Evolutionary conservation across 2,888 invertebrate genomes (phyloP).

Genomic region (Dione juno): DNA sequence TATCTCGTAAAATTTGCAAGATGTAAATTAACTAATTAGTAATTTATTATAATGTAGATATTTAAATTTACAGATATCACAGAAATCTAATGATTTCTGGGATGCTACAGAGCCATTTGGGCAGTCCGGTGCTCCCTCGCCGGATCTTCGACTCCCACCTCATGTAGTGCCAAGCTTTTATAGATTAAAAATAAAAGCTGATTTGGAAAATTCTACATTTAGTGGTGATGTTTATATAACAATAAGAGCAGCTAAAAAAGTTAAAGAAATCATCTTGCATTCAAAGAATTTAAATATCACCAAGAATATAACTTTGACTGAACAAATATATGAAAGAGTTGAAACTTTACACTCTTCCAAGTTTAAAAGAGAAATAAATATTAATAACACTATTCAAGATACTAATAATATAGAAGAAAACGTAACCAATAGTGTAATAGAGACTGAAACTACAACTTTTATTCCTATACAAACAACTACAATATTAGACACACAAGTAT

Average conservation of each 20-base stretch:
- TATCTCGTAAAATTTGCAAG: background rate
- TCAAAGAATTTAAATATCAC: slow-evolving; percentile 74
- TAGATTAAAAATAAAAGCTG: slow-evolving; percentile 80
- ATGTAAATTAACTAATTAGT: background rate
- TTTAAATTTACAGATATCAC: slow-evolving; percentile 55
- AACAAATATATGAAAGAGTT: slow-evolving; percentile 74
- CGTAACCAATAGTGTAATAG: slow-evolving; percentile 42
- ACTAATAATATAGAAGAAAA: slow-evolving; percentile 32
- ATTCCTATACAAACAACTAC: slow-evolving; percentile 41
- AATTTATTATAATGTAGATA: background rate
- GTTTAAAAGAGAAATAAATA: slow-evolving; percentile 54
- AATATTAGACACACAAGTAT: slow-evolving; percentile 63
- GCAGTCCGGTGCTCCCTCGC: slow-evolving; percentile 55
- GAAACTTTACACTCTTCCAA: slow-evolving; percentile 55
- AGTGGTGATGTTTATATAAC: slow-evolving; percentile 78
- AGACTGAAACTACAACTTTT: slow-evolving; percentile 42
- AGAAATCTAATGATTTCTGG: slow-evolving; percentile 66
- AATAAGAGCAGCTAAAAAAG: slow-evolving; percentile 64
- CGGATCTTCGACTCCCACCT: slow-evolving; percentile 73
- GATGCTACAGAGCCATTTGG: slow-evolving; percentile 74
- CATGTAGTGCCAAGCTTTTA: slow-evolving; percentile 83
- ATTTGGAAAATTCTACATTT: slow-evolving; percentile 73
- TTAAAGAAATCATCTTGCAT: slow-evolving; percentile 79
- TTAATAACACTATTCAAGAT: slow-evolving; percentile 26
- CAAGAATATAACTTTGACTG: slow-evolving; percentile 68